Evolutionary conservation across 2,797 vertebrate genomes (phyloP).

Genomic region (Anguilla anguilla): DNA sequence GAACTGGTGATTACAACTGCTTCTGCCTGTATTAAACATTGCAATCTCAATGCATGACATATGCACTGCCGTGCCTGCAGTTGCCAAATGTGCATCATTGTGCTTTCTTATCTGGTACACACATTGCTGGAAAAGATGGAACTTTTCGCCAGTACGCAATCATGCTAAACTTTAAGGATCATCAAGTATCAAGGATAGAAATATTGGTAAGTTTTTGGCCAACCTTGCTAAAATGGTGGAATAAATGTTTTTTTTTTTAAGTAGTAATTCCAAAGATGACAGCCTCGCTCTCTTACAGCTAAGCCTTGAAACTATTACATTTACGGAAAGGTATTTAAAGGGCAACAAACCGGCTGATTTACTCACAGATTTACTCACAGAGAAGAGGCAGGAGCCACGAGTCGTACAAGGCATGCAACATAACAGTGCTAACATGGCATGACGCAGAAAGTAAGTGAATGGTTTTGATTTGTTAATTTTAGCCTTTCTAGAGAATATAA

Average conservation of each 20-base stretch:
- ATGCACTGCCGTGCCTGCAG: constrained; percentile 6
- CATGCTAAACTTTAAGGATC: not conserved
- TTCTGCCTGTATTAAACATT: constrained; percentile 30
- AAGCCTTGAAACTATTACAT: not conserved
- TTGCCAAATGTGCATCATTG: constrained; percentile 1
- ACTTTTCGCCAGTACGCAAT: not conserved
- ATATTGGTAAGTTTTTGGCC: constrained; percentile 4
- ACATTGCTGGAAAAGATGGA: not conserved
- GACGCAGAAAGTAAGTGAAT: not conserved
- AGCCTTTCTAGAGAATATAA: not conserved
- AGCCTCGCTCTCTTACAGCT: not conserved
- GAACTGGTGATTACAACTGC: constrained; percentile 37
- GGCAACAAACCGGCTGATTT: not conserved
- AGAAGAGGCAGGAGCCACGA: not conserved
- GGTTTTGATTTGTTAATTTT: not conserved
- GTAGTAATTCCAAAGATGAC: constrained; percentile 9
- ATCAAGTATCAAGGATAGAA: constrained; percentile 14
- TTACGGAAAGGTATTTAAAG: not conserved
- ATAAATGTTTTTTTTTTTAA: not conserved
- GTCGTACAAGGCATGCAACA: not conserved
- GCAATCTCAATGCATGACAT: constrained; percentile 26
- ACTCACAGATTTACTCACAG: not conserved
- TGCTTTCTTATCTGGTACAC: constrained; percentile 6
- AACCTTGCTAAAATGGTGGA: not conserved
- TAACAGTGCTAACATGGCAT: not conserved